Percentiles rank a stretch among this genome's conserved stretches.
These are phyloP conservation scores for Lutjanus erythropterus DNA, from an alignment of 2,113 vertebrate genomes.

Conservation along the genomic window DNA sequence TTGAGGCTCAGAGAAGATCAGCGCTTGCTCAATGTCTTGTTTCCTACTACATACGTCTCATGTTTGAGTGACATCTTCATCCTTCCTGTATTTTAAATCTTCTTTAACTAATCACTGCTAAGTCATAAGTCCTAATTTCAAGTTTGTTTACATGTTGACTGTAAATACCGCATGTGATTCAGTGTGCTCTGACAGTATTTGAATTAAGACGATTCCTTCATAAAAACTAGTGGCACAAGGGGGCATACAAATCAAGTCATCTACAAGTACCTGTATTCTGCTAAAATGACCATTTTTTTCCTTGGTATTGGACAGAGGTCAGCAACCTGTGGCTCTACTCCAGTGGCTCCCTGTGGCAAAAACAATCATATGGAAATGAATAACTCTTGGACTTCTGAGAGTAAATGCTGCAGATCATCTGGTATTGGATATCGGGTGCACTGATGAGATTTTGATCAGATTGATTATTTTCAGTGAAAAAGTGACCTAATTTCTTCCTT, in stretches of 20 bases:
- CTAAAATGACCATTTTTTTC: background rate
- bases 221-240: conserved; percentile 10
- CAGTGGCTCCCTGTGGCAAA: too few relatives aligned
- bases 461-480: conserved; percentile 17
- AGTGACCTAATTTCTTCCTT: background rate
- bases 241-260: background rate
- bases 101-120: conserved; percentile 69
- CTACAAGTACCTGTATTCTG: background rate
- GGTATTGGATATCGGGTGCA: background rate
- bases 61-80: conserved; percentile 69
- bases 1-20: conserved; percentile 61
- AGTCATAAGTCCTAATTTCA: conserved; percentile 65
- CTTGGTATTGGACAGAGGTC: background rate
- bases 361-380: too few relatives aligned
- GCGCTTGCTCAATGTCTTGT: conserved; percentile 50
- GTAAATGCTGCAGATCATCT: too few relatives aligned
- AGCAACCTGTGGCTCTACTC: too few relatives aligned
- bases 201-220: conserved; percentile 35
- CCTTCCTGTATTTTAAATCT: conserved; percentile 70
- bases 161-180: conserved; percentile 51
- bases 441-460: background rate
- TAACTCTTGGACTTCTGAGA: too few relatives aligned
- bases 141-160: conserved; percentile 70
- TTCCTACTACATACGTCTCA: conserved; percentile 39
- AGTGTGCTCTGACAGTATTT: conserved; percentile 49